Conservation (phyloP, 2,797 vertebrate genomes). For the Limnodromus scolopaceus region DNA sequence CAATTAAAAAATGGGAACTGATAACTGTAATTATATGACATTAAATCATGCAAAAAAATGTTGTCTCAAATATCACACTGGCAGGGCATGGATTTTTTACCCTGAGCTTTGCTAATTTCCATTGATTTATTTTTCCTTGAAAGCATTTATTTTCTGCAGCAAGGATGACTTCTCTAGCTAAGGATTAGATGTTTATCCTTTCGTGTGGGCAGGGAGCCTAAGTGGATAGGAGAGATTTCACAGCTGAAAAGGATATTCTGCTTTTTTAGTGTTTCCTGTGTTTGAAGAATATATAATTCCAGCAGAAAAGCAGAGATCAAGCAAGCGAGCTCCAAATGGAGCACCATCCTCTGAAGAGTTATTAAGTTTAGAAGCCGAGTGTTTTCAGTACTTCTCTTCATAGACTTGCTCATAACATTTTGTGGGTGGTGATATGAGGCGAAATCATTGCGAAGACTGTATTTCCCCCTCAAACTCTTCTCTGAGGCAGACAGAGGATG, state of each 20-base stretch:
- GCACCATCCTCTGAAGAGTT: neutral
- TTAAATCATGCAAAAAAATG: constrained; percentile 67
- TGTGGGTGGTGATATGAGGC: constrained; percentile 23
- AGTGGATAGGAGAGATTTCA: neutral
- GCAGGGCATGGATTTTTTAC: constrained; percentile 63
- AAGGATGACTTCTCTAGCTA: neutral
- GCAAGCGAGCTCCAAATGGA: neutral
- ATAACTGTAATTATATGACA: constrained; percentile 58
- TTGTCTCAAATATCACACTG: constrained; percentile 49
- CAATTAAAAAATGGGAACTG: neutral
- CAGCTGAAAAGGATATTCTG: neutral
- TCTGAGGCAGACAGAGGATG: neutral
- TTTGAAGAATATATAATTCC: neutral
- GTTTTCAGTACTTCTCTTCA: neutral
- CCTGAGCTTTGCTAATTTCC: constrained; percentile 67
- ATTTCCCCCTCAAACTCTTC: neutral
- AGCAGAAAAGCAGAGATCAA: neutral
- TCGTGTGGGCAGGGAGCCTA: neutral
- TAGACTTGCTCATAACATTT: neutral
- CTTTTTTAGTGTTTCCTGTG: neutral
- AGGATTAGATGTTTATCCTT: neutral
- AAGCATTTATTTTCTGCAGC: constrained; percentile 68
- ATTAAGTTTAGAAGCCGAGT: constrained; percentile 27
- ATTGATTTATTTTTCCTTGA: constrained; percentile 70
- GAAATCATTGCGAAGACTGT: neutral